Evolutionary conservation across 2,113 vertebrate genomes (phyloP).

Genomic region (Megaceryle maxima): DNA sequence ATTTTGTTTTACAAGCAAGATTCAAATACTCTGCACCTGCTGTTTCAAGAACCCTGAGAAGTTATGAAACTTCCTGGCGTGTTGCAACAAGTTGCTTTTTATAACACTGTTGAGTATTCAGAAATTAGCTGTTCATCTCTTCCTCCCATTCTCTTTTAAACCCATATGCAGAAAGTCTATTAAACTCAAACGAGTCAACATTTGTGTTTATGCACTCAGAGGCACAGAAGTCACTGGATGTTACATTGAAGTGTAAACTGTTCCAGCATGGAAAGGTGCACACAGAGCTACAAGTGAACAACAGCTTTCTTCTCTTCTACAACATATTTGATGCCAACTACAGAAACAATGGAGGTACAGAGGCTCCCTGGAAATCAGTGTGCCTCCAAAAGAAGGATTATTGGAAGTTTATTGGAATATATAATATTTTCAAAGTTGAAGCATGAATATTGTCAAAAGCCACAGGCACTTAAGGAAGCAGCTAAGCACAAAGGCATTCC

Average conservation of each 20-base stretch:
- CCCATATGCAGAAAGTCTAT: background rate
- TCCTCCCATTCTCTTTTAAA: background rate
- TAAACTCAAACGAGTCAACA: background rate
- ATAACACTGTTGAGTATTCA: background rate
- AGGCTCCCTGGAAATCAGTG: background rate
- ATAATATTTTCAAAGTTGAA: background rate
- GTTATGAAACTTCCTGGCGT: background rate
- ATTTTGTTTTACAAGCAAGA: background rate
- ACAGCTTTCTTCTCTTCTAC: background rate
- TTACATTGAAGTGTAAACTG: background rate
- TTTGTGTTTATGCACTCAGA: background rate
- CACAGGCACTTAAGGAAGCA: background rate
- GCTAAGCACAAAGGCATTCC: background rate
- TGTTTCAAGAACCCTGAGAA: slow-evolving; percentile 14
- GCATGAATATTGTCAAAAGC: background rate
- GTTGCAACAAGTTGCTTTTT: background rate
- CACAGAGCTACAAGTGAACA: background rate
- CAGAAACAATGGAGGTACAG: background rate
- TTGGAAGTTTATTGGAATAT: background rate
- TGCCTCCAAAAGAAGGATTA: background rate
- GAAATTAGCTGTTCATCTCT: background rate
- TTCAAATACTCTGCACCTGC: background rate
- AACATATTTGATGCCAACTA: background rate
- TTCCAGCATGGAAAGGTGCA: background rate
- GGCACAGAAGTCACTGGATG: background rate